Percentiles rank a stretch among this genome's conserved stretches.
Evolutionary conservation across 2,113 vertebrate genomes (phyloP).

Genomic region (Embiotoca jacksoni): DNA sequence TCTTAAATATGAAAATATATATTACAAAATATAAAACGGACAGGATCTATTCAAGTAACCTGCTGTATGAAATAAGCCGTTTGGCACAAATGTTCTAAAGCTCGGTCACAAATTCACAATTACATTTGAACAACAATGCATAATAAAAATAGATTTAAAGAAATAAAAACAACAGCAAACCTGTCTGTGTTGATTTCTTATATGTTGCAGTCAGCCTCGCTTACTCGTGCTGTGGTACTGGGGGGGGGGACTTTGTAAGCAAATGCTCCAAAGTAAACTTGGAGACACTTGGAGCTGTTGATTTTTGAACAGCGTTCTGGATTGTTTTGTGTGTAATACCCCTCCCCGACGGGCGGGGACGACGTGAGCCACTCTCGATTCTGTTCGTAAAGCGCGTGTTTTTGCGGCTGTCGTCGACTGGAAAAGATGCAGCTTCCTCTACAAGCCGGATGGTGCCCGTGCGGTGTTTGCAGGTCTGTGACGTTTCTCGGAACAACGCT

Average conservation of each 20-base stretch:
- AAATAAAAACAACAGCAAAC: neutral
- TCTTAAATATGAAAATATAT: neutral
- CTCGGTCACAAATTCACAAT: neutral
- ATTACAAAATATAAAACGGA: neutral
- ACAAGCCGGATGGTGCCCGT: conserved; percentile 17
- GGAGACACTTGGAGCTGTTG: neutral
- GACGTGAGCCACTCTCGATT: neutral
- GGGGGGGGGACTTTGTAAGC: neutral
- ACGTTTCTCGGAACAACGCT: neutral
- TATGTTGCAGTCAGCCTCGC: neutral
- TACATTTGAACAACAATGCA: neutral
- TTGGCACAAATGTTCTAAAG: neutral
- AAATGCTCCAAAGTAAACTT: neutral
- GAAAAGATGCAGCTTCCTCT: neutral
- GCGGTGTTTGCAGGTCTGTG: conserved; percentile 29
- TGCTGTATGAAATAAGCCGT: neutral
- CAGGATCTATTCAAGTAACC: neutral
- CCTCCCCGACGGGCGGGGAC: conserved; percentile 34
- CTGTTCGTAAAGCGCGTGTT: neutral
- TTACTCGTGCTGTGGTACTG: neutral
- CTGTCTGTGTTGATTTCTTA: neutral
- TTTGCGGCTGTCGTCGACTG: neutral
- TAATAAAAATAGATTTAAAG: neutral
- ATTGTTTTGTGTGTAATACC: conserved; percentile 6
- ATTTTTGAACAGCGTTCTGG: neutral